Conservation (phyloP, 2,888 invertebrate genomes). For the Camponotus fellah region DNA sequence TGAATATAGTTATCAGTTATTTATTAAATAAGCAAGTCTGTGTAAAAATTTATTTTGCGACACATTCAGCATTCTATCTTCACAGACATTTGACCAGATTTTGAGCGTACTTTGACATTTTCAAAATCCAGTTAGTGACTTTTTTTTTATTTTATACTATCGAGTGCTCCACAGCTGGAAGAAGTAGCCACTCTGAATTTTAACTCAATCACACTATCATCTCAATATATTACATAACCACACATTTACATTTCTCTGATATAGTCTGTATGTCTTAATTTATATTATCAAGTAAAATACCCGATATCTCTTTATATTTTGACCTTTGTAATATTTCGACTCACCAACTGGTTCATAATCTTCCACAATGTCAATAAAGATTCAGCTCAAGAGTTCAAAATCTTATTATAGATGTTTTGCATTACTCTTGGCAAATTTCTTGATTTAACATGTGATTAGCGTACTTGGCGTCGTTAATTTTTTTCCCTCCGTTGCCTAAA, state of each 20-base stretch:
- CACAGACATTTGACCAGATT: slow-evolving; percentile 66
- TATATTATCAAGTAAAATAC: slow-evolving; percentile 69
- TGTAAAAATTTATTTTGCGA: slow-evolving; percentile 81
- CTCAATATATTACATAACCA: slow-evolving; percentile 72
- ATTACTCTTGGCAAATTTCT: slow-evolving; percentile 60
- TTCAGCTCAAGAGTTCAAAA: slow-evolving; percentile 57
- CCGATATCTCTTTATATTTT: slow-evolving; percentile 62
- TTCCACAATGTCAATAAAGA: slow-evolving; percentile 51
- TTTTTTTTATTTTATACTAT: slow-evolving; percentile 69
- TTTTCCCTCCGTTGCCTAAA: slow-evolving; percentile 56
- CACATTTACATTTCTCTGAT: slow-evolving; percentile 69
- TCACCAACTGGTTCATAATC: slow-evolving; percentile 58
- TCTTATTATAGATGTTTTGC: slow-evolving; percentile 51
- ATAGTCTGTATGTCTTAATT: slow-evolving; percentile 66
- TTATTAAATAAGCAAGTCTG: slow-evolving; percentile 83
- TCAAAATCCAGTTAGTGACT: slow-evolving; percentile 70
- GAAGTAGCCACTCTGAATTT: slow-evolving; percentile 73
- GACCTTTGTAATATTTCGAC: slow-evolving; percentile 57
- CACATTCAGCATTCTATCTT: slow-evolving; percentile 70
- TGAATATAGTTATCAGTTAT: slow-evolving; percentile 77
- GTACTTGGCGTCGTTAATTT: slow-evolving; percentile 57
- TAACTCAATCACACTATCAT: slow-evolving; percentile 72
- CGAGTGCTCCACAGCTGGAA: slow-evolving; percentile 73
- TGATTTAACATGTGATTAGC: slow-evolving; percentile 65
- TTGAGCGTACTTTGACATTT: slow-evolving; percentile 67